phyloP scores from a whole-genome alignment of 2,888 invertebrate species.

The Empis livida region DNA sequence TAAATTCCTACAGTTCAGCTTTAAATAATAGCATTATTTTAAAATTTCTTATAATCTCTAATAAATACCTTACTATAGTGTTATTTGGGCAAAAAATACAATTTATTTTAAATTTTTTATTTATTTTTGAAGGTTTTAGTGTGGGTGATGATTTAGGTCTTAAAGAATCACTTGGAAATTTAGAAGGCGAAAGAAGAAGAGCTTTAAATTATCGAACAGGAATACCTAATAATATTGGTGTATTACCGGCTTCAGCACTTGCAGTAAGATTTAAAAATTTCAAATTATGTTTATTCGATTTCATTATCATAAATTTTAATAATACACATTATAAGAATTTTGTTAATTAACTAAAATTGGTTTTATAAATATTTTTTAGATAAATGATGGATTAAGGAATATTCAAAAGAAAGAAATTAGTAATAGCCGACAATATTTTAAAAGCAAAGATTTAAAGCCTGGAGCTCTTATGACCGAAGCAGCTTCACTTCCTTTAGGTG shows the following conservation, averaged over 20 bases:
- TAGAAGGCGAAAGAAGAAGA: conserved; percentile 56
- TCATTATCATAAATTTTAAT: too few relatives aligned
- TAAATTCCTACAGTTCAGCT: too few relatives aligned
- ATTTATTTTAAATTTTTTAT: neutral
- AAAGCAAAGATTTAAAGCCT: neutral
- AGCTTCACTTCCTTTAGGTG: conserved; percentile 44
- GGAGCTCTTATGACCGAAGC: conserved; percentile 36
- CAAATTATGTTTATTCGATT: too few relatives aligned
- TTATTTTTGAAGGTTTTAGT: conserved; percentile 56
- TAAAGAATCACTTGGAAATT: conserved; percentile 65
- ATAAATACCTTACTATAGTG: too few relatives aligned
- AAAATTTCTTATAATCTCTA: too few relatives aligned
- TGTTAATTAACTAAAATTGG: neutral
- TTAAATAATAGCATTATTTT: too few relatives aligned
- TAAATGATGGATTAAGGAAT: conserved; percentile 2
- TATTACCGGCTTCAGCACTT: conserved; percentile 23
- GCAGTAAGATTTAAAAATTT: conserved; percentile 17
- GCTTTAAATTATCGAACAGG: conserved; percentile 46
- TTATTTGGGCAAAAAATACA: too few relatives aligned
- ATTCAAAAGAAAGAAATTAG: conserved; percentile 7
- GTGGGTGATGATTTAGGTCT: conserved; percentile 79
- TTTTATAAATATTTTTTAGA: too few relatives aligned
- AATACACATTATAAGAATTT: too few relatives aligned
- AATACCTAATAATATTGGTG: conserved; percentile 36
- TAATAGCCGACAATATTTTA: conserved; percentile 2